Evolutionary conservation across 1,140 invertebrate species (phyloP).

Genomic region (Physella acuta): DNA sequence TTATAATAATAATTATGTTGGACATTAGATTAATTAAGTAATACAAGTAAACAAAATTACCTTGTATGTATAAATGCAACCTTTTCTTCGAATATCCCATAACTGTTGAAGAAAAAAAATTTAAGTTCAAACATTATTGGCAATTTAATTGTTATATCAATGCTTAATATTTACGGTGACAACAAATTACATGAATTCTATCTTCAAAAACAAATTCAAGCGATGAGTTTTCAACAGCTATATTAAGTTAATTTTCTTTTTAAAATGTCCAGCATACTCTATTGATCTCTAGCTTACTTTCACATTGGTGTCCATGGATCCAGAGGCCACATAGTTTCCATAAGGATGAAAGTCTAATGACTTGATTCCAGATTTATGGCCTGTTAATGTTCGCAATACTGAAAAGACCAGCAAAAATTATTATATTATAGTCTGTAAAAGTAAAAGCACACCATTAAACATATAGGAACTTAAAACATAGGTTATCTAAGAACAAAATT

Average conservation of each 20-base stretch:
- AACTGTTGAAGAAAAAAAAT: conserved; percentile 59
- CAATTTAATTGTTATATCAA: too few species aligned
- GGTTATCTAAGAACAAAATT: too few species aligned
- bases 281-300: conserved; percentile 64
- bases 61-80: conserved; percentile 74
- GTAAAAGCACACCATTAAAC: too few species aligned
- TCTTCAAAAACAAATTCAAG: conserved; percentile 11
- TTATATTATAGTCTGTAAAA: conserved; percentile 6
- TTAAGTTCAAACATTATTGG: too few species aligned
- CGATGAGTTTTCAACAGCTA: neutral
- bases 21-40: too few species aligned
- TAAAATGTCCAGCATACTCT: too few species aligned
- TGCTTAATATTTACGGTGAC: too few species aligned
- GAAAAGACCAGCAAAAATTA: conserved; percentile 33
- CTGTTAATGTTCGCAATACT: conserved; percentile 85
- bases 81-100: conserved; percentile 76
- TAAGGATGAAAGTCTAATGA: conserved; percentile 96
- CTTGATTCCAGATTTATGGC: conserved; percentile 86
- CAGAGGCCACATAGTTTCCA: conserved; percentile 89
- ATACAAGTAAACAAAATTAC: conserved; percentile 43
- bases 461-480: too few species aligned
- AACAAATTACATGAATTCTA: too few species aligned
- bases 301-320: conserved; percentile 86
- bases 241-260: neutral
- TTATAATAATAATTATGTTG: too few species aligned